Evolutionary conservation across 64 coral and sea anemone genomes (phyloP), one percentile per base, ranked within the genome.

Genomic region (Pachyseris speciosa): DNA sequence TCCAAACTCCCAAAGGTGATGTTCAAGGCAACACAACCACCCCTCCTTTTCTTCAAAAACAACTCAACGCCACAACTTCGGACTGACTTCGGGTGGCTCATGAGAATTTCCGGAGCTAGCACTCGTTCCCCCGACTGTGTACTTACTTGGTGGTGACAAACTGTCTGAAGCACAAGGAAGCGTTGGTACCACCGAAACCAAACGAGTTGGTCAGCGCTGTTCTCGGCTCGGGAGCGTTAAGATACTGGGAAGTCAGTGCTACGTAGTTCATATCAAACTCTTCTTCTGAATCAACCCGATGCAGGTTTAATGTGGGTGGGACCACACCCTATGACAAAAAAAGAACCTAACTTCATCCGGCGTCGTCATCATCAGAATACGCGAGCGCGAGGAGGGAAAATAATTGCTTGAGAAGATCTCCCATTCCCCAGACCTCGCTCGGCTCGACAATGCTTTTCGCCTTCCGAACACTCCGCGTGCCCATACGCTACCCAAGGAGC

Each of bases 181-280:
- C 90, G 64, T 95, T 99, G 22, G 97, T 99, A 13, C 97, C 97
- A 4, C 97, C 97, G 72, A 99, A 99, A 9, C 97, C 97, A 67
- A 99, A 99, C 29, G 97, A 99, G 73, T 95, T 99, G 0, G 94
- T 95, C 28, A 99, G 65, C 4, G 94, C 97, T 29, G 64, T 86
- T 58, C 74, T 69, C 32, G 83, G 24, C 22, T 48, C 33, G 29
- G 77, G 39, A 7, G 70, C 34, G 30, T 30, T 17, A 13, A 99
- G 69, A 27, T 58, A 50, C 79, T 99, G 93, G 7, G 93, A 49
- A 44, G 41, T 88, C 15, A 74, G 63, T 17, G 94, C 72, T 19
- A 99, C 94, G 58, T 99, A 99, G 45, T 95, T 95, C 27, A 95
- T 71, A 69, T 93, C 65, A 65, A 99, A 95, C 38, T 95, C 97